Conservation (phyloP, 2,113 vertebrate genomes). For the Sylvilagus bachmani region DNA sequence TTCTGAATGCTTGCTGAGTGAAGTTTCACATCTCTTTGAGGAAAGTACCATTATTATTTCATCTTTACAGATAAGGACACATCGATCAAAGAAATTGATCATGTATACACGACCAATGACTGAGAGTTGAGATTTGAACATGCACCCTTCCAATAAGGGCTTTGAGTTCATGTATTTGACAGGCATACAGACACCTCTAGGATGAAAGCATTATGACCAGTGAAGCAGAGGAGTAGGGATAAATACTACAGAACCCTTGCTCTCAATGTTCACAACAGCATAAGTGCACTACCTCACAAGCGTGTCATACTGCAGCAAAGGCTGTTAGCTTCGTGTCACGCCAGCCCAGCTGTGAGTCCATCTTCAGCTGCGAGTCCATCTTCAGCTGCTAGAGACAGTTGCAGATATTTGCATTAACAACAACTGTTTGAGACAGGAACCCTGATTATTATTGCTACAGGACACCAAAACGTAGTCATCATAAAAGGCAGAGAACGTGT, state of each 20-base stretch:
- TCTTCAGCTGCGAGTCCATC: not conserved
- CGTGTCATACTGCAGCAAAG: not conserved
- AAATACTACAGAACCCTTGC: not conserved
- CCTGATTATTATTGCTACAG: not conserved
- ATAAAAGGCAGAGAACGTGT: not conserved
- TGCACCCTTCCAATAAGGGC: not conserved
- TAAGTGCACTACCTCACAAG: not conserved
- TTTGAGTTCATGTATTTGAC: not conserved
- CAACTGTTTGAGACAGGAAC: not conserved
- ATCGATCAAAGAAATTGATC: constrained; percentile 12
- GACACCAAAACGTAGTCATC: not conserved
- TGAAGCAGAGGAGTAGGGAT: not conserved
- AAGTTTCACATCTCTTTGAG: not conserved
- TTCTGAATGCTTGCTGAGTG: not conserved
- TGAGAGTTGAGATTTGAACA: not conserved
- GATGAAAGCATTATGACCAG: not conserved
- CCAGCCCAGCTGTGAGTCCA: not conserved
- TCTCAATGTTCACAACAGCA: not conserved
- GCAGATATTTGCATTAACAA: not conserved
- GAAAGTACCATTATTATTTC: not conserved
- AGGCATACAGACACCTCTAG: not conserved
- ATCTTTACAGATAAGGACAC: not conserved
- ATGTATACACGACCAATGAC: not conserved
- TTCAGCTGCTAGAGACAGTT: too few relatives aligned
- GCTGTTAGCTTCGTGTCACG: not conserved